Percentiles rank a stretch among this genome's conserved stretches.
Evolutionary conservation across 2,113 vertebrate genomes (phyloP).

Genomic region (Stigmatopora nigra): DNA sequence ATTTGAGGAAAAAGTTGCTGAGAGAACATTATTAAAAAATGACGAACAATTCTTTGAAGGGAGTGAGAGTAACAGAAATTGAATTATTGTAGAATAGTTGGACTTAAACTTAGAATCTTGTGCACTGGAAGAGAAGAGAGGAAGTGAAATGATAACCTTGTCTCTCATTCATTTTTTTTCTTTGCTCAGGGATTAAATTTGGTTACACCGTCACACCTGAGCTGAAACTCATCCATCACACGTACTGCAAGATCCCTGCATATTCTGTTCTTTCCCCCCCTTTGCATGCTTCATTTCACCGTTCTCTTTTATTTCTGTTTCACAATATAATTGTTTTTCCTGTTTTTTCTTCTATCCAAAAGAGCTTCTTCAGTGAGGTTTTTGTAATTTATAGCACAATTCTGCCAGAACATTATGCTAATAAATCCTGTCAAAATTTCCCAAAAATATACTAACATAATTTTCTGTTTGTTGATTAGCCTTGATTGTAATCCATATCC

Average conservation of each 20-base stretch:
- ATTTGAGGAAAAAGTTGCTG: neutral
- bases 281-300: conserved; percentile 17
- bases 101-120: conserved; percentile 28
- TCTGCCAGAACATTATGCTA: no score
- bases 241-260: conserved; percentile 36
- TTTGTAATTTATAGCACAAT: neutral
- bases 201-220: conserved; percentile 61
- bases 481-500: no score
- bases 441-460: no score
- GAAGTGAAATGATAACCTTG: conserved; percentile 59
- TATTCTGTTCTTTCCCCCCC: conserved; percentile 9
- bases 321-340: neutral
- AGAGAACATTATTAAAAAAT: conserved; percentile 35
- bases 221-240: conserved; percentile 62
- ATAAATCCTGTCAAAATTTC: no score
- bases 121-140: conserved; percentile 17
- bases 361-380: neutral
- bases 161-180: conserved; percentile 62
- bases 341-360: neutral
- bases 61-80: conserved; percentile 2
- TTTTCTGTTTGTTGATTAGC: no score
- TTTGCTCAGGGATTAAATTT: conserved; percentile 66
- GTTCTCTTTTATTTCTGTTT: neutral
- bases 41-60: conserved; percentile 17
- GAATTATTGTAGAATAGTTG: conserved; percentile 18